Evolutionary conservation across 2,113 vertebrate genomes (phyloP).

Genomic region (Cichladusa arquata): DNA sequence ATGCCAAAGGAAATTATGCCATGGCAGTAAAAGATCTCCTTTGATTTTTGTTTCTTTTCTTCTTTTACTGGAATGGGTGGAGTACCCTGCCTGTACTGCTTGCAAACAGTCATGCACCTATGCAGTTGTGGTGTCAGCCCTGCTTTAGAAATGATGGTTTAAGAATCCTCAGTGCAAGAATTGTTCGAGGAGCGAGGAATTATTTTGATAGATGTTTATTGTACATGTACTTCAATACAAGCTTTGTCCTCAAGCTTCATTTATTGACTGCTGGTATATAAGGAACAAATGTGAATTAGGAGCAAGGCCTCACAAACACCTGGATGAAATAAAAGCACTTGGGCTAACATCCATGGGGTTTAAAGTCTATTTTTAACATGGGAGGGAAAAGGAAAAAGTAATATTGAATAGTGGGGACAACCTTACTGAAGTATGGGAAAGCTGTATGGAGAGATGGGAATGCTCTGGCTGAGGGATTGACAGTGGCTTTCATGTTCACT

Average conservation of each 20-base stretch:
- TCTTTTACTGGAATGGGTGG: not conserved
- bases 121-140: not conserved
- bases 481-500: not conserved
- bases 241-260: not conserved
- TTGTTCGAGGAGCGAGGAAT: not conserved
- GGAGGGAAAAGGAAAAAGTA: not conserved
- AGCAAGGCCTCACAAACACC: not conserved
- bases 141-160: not conserved
- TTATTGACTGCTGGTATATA: not conserved
- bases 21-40: not conserved
- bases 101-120: not conserved
- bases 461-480: not conserved
- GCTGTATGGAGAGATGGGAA: not conserved
- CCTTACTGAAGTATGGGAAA: accelerated
- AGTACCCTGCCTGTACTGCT: not conserved
- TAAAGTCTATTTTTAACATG: not conserved
- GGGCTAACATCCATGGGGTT: not conserved
- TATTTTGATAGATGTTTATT: not conserved
- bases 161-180: not conserved
- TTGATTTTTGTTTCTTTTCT: not conserved
- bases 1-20: not conserved
- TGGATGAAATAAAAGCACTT: not conserved
- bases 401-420: not conserved
- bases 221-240: not conserved
- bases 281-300: not conserved